phyloP scores from a whole-genome alignment of 2,888 invertebrate genomes.

The Pseudococcus longispinus region DNA sequence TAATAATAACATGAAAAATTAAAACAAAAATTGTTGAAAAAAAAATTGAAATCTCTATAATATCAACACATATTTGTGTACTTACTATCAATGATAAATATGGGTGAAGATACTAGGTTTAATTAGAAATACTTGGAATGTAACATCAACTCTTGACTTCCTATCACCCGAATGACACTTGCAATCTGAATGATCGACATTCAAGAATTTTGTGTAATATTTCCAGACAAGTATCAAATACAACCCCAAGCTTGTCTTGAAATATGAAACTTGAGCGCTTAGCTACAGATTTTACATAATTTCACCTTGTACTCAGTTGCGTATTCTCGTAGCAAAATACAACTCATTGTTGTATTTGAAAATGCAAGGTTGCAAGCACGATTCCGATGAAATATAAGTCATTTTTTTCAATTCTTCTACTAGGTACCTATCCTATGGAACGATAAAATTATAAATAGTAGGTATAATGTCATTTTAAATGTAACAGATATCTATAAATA shows the following conservation, averaged over 20 bases:
- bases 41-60: too few species aligned
- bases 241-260: not conserved
- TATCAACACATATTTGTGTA: too few species aligned
- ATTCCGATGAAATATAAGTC: not conserved
- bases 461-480: too few species aligned
- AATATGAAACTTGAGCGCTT: constrained; percentile 7
- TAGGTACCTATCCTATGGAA: not conserved
- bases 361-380: not conserved
- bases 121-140: not conserved
- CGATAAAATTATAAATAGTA: not conserved
- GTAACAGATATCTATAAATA: too few species aligned
- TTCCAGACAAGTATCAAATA: not conserved
- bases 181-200: not conserved
- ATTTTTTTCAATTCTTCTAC: not conserved
- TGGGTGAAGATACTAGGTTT: not conserved
- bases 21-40: too few species aligned
- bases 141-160: not conserved
- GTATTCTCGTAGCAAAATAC: not conserved
- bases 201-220: not conserved
- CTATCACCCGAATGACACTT: not conserved
- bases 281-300: not conserved
- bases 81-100: too few species aligned
- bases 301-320: not conserved
- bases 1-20: not conserved
- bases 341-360: not conserved